phyloP scores from a whole-genome alignment of 2,888 invertebrate genomes.

The Hartigia nigra region DNA sequence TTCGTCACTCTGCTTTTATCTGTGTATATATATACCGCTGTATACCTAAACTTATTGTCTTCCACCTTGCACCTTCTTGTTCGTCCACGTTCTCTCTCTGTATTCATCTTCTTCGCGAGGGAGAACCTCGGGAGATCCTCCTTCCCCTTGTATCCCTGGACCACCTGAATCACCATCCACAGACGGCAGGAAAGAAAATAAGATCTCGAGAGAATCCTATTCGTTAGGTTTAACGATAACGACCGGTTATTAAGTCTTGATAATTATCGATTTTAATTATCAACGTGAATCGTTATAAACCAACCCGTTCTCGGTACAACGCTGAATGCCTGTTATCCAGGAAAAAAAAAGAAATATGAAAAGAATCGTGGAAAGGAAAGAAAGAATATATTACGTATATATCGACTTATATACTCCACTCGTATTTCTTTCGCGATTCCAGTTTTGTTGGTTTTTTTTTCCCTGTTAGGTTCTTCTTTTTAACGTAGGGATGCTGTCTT shows the following conservation, averaged over 20 bases:
- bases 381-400: neutral
- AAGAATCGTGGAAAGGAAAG: neutral
- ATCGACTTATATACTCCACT: neutral
- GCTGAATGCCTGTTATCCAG: conserved; percentile 5
- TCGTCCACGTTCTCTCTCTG: neutral
- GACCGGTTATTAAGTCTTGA: conserved; percentile 61
- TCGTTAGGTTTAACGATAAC: conserved; percentile 58
- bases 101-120: conserved; percentile 16
- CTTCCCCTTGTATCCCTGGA: neutral
- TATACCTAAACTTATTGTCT: neutral
- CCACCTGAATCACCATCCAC: neutral
- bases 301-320: conserved; percentile 9
- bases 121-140: neutral
- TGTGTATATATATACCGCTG: neutral
- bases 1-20: neutral
- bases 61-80: neutral
- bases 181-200: conserved; percentile 31
- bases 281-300: conserved; percentile 43
- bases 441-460: too few relatives aligned
- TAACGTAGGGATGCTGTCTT: neutral
- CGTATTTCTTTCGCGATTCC: neutral
- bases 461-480: too few relatives aligned
- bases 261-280: conserved; percentile 64
- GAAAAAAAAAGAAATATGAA: conserved; percentile 3
- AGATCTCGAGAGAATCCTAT: conserved; percentile 41